A percentile compares a stretch with the other conserved stretches of the same genome.
phyloP scores from a whole-genome alignment of 2,888 invertebrate genomes.

The Synergus gifuensis region DNA sequence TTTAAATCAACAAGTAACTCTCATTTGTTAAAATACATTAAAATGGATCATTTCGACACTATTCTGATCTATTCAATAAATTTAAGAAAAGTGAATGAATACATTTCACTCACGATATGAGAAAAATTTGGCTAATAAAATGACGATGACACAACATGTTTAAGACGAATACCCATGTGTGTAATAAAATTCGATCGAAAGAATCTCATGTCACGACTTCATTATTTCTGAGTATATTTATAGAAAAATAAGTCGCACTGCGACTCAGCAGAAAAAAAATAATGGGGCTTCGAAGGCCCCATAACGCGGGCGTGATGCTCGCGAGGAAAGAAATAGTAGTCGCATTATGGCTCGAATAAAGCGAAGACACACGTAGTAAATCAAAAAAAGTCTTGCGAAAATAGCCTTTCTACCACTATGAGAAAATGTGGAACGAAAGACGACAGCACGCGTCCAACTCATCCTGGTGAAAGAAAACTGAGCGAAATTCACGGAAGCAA shows the following conservation, averaged over 20 bases:
- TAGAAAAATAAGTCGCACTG: constrained; percentile 21
- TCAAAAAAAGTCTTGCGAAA: constrained; percentile 39
- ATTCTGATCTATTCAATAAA: too few species aligned
- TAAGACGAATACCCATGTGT: background rate
- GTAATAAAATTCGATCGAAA: background rate
- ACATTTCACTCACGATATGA: background rate
- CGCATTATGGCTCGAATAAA: constrained; percentile 35
- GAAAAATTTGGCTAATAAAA: background rate
- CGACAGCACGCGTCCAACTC: background rate
- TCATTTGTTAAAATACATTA: too few species aligned
- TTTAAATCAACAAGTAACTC: too few species aligned
- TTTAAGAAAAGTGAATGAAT: background rate
- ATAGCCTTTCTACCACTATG: constrained; percentile 31
- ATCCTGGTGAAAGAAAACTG: constrained; percentile 31
- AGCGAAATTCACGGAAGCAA: constrained; percentile 3
- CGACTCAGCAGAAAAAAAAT: constrained; percentile 14
- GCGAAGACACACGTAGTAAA: constrained; percentile 38
- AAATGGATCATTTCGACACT: too few species aligned
- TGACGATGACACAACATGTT: background rate
- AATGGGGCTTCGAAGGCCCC: constrained; percentile 23
- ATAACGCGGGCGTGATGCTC: constrained; percentile 17
- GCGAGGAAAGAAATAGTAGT: constrained; percentile 34
- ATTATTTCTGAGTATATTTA: constrained; percentile 2
- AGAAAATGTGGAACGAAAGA: constrained; percentile 39
- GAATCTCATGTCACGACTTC: background rate